Percentiles rank a stretch among this genome's conserved stretches.
Evolutionary conservation across 2,113 vertebrate genomes (phyloP).

Genomic region (Acanthochromis polyacanthus): DNA sequence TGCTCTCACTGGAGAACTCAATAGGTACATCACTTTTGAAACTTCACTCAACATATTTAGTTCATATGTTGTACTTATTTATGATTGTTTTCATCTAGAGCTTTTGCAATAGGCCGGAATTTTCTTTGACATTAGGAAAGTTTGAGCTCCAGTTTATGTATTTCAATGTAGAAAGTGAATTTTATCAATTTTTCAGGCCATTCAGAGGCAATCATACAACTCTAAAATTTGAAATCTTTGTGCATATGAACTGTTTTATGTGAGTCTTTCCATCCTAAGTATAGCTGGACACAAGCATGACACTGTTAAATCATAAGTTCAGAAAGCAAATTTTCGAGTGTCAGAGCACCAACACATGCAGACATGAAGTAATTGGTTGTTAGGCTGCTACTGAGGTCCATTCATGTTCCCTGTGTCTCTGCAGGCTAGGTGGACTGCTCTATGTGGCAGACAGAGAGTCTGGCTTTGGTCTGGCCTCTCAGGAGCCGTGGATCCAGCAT

Average conservation of each 20-base stretch:
- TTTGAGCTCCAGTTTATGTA: too few relatives aligned
- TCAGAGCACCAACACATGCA: not conserved
- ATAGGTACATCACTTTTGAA: constrained; percentile 83
- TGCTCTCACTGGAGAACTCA: constrained; percentile 93
- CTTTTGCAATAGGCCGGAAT: too few relatives aligned
- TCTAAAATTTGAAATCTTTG: too few relatives aligned
- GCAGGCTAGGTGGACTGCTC: constrained; percentile 87
- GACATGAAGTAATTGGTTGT: not conserved
- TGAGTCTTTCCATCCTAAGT: not conserved
- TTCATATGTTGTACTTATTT: not conserved
- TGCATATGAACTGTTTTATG: too few relatives aligned
- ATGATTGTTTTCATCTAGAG: not conserved
- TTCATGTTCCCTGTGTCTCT: constrained; percentile 12
- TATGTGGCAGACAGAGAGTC: constrained; percentile 85
- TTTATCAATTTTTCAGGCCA: too few relatives aligned
- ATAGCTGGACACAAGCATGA: not conserved
- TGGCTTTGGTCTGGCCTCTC: constrained; percentile 92
- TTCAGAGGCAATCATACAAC: too few relatives aligned
- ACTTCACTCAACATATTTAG: not conserved
- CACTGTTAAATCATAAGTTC: too few relatives aligned
- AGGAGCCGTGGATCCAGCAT: constrained; percentile 98
- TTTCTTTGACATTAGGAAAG: too few relatives aligned
- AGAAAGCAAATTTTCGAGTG: too few relatives aligned
- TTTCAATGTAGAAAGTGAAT: too few relatives aligned
- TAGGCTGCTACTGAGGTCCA: not conserved